A percentile compares a stretch with the other conserved stretches of the same genome.
These are phyloP conservation scores for Miltochrista miniata DNA, from an alignment of 2,888 invertebrate species.

Conservation along the genomic window DNA sequence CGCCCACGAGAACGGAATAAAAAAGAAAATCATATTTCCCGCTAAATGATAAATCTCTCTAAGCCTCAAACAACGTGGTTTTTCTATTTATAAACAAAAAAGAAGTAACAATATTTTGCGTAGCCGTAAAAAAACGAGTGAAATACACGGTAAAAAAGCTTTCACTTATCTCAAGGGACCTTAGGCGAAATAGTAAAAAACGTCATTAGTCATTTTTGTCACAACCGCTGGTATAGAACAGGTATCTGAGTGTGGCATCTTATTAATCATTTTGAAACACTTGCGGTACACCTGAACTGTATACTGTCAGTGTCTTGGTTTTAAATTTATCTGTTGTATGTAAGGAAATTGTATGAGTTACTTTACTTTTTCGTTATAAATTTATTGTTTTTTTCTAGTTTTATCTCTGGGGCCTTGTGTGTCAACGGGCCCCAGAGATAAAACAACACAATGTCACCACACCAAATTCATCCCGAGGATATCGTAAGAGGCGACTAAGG, in stretches of 20 bases:
- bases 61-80: background rate
- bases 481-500: too few relatives aligned
- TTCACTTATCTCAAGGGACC: conserved; percentile 24
- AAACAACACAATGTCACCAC: too few relatives aligned
- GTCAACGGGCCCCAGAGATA: too few relatives aligned
- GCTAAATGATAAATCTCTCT: background rate
- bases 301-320: background rate
- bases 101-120: conserved; percentile 10
- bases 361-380: too few relatives aligned
- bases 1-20: background rate
- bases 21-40: background rate
- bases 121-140: conserved; percentile 10
- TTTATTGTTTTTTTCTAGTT: too few relatives aligned
- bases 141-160: conserved; percentile 10
- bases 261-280: conserved; percentile 38
- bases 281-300: conserved; percentile 1
- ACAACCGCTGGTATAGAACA: conserved; percentile 34
- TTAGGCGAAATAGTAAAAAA: conserved; percentile 45
- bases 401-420: too few relatives aligned
- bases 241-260: conserved; percentile 46
- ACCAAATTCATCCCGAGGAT: too few relatives aligned
- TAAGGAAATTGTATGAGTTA: too few relatives aligned
- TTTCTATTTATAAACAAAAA: conserved; percentile 11
- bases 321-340: too few relatives aligned
- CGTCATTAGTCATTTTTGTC: conserved; percentile 46